phyloP scores from a whole-genome alignment of 2,113 vertebrate species.

The Elephas maximus region DNA sequence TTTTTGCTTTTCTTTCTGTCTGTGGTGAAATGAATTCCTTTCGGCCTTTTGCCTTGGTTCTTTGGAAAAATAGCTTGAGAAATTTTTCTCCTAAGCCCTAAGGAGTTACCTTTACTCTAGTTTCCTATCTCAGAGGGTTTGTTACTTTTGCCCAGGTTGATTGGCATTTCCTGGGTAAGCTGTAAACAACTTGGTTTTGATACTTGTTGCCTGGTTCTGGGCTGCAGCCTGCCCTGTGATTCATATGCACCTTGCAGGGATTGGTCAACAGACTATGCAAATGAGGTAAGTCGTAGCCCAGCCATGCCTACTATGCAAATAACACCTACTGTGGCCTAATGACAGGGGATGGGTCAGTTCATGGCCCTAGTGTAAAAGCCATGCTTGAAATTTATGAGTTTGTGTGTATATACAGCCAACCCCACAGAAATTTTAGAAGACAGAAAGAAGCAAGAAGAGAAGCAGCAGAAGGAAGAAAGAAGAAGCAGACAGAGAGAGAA shows the following conservation, averaged over 20 bases:
- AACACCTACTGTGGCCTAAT: background rate
- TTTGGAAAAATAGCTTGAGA: background rate
- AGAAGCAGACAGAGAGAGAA: no score
- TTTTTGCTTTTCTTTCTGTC: conserved; percentile 76
- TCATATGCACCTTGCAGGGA: background rate
- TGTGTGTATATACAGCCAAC: no score
- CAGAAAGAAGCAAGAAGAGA: no score
- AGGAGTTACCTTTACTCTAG: background rate
- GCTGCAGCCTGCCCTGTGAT: background rate
- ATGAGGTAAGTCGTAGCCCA: background rate
- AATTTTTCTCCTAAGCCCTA: background rate
- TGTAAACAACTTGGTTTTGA: background rate
- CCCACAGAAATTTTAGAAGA: no score
- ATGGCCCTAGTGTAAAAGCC: background rate
- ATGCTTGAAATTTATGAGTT: background rate
- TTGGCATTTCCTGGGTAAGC: background rate
- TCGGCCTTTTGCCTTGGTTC: background rate
- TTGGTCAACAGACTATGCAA: background rate
- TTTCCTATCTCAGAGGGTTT: background rate
- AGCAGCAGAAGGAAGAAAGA: no score
- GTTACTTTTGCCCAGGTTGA: background rate
- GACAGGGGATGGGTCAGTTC: background rate
- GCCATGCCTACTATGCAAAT: background rate
- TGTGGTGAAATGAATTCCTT: background rate
- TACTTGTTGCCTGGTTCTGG: background rate